Percentiles rank a stretch among this genome's conserved stretches.
Evolutionary conservation across 2,888 invertebrate genomes (phyloP).

Genomic region (Lithophane leautieri): DNA sequence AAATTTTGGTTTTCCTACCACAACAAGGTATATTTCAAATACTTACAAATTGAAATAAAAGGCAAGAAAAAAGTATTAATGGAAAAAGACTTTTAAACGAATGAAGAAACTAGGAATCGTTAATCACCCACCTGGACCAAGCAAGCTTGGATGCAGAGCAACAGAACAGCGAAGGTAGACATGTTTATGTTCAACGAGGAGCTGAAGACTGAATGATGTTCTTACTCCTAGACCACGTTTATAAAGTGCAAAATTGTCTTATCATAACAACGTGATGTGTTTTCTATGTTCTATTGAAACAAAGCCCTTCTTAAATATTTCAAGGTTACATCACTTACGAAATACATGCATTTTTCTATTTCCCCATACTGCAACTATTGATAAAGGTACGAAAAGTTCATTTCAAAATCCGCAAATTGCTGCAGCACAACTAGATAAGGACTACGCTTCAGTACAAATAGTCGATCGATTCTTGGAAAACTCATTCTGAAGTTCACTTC

Average conservation of each 20-base stretch:
- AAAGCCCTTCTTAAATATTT: not conserved
- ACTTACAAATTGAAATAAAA: no score
- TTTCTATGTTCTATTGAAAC: not conserved
- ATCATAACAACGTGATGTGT: no score
- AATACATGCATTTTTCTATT: constrained; percentile 8
- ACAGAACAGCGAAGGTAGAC: not conserved
- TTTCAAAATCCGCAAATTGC: not conserved
- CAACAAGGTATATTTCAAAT: no score
- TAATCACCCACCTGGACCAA: constrained; percentile 1
- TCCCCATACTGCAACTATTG: not conserved
- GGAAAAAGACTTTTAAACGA: no score
- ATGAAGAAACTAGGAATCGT: no score
- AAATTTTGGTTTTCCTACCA: no score
- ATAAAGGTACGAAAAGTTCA: constrained; percentile 6
- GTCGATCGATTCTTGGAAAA: not conserved
- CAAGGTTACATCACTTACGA: not conserved
- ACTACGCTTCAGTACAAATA: not conserved
- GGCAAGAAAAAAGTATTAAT: no score
- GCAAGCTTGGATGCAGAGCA: constrained; percentile 52
- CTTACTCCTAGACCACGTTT: no score
- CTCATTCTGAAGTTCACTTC: not conserved
- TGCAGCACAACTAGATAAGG: constrained; percentile 12
- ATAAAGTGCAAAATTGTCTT: no score
- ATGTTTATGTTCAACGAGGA: constrained; percentile 30
- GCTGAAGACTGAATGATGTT: not conserved